Base-by-base conservation (phyloP, 2,888 invertebrate genomes). In the Nematopogon swammerdamellus region DNA sequence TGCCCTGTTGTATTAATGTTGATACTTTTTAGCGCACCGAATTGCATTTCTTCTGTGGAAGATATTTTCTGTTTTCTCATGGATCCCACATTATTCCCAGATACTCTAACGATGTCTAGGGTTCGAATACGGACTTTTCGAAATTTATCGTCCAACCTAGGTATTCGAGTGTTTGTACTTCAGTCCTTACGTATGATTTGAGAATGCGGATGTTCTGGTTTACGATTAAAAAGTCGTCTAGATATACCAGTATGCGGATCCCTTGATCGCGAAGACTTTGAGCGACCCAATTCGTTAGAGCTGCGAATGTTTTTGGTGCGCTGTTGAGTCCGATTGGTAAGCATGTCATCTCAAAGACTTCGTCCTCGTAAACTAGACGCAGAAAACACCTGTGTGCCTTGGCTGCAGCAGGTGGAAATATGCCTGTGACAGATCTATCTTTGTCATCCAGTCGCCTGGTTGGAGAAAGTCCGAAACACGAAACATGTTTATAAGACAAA, bases 271-370 rank as follows among this genome's bases (percentile, higher is more conserved):
- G 45, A 1, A 59, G 51, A 1, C 29, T 17, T 19, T 48, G 42
- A n/a, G 58, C 59, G 4, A 59, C 19, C 58, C 59, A 60, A 50
- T 60, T 60, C 45, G 56, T 49, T 1, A 60, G 19, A 8, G 52
- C 47, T 2, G 58, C 53, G 48, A 60, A 60, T 10, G 51, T 53
- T 36, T 49, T 19, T 1, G 60, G 59, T 1, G 58, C 59, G 3
- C 51, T 55, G 14, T 58, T 49, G 1, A 61, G 53, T 0, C 58
- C 59, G 46, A 61, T 60, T 1, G 59, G 60, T 0, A 59, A 55
- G 43, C 53, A 52, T 19, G 54, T 53, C 25, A 55, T 48, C 43
- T 54, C 46, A 3, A 42, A 48, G 11, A 52, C 14, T 47, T 45
- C 46, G 14, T 47, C 17, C 14, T 47, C 18, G 49, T 54, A 55